Evolutionary conservation across 2,797 vertebrate genomes (phyloP), one percentile per base, ranked within the genome.

Genomic region (Oryzias dopingdopingensis): DNA sequence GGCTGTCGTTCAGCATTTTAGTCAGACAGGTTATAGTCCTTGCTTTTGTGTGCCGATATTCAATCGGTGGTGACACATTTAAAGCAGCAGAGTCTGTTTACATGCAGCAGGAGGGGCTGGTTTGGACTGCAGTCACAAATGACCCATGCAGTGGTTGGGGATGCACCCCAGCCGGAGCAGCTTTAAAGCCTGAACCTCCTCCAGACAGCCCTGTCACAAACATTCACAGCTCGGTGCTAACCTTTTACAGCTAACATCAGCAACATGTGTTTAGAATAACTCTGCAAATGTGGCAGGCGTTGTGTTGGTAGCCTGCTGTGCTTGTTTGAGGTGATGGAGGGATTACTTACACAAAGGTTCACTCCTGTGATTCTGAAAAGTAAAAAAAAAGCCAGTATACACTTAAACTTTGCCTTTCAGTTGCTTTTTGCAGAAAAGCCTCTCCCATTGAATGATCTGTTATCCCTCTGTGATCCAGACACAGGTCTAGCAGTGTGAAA

Each of bases 121-220:
- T 67, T 62, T 56, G 48, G 59, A 41, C 52, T 17, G 12, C 23
- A 50, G 55, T 52, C 58, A 59, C 63, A 77, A 62, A 80, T 70
- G 75, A 77, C 72, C 76, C 58, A 29, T 29, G 26, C 26, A 53
- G 76, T 75, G 77, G 84, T 84, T 84, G 62, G 79, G 75, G 77
- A 78, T 74, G 70, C 62, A 43, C 67, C 76, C 83, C 74, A 81
- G 82, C 85, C 80, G 79, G 78, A 81, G 70, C 59, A n/a, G 60
- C 56, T 74, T 77, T 65, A 70, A 10, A 74, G 46, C 68, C 37
- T 49, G 6, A 44, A 67, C 61, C 57, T 65, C 48, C 67, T 59
- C 64, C 69, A 62, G 66, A 81, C 72, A 72, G 22, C 52, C 49
- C 53, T 10, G 52, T 69, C 68, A 72, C 68, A 67, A 58, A 59